Evolutionary conservation across 1,140 invertebrate species (phyloP), one percentile per base, ranked within the genome.

Genomic region (Drosophila mayri): DNA sequence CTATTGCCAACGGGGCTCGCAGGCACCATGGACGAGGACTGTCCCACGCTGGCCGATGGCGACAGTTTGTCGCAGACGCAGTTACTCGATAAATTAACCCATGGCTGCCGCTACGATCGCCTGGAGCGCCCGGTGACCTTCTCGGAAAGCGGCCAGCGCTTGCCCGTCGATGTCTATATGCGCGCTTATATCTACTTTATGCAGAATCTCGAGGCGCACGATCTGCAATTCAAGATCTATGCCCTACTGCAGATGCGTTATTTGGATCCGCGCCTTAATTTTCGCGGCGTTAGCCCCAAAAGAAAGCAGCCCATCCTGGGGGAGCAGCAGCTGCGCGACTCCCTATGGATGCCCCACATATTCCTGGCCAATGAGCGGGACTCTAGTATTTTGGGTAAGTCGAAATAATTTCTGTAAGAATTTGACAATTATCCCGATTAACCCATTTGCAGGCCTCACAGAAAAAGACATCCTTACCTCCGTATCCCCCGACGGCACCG

Each of bases 261-360:
- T 93, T 93, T 94, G 16, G 97, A 97, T 88, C 93, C 93, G 0
- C 93, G 97, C 8, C 91, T 97, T 0, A 94, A 94, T 9, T 97
- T 96, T 73, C 91, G 94, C 1, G 93, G 94, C 6, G 94, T 95
- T 44, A 95, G 95, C 0, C 96, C 96, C 0, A 93, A 95, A 61
- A 92, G 95, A 2, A 71, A 72, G 28, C 94, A 94, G 10, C 94
- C 94, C 72, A 95, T 97, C 62, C 93, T 96, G 30, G 96, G 96
- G 2, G 96, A 96, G 61, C 94, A 95, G 64, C 94, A 94, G 22
- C 92, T 97, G 1, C 93, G 95, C 37, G 94, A 95, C 68, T 93
- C 95, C 20, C 95, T 97, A n/a, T 97, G 97, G 97, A 95, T 95
- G 3, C 97, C 96, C 0, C 96, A 96, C 73, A 94, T 97, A 7